Evolutionary conservation across 1,140 invertebrate genomes (phyloP), one percentile per base, ranked within the genome.

Genomic region (Drosophila tani): DNA sequence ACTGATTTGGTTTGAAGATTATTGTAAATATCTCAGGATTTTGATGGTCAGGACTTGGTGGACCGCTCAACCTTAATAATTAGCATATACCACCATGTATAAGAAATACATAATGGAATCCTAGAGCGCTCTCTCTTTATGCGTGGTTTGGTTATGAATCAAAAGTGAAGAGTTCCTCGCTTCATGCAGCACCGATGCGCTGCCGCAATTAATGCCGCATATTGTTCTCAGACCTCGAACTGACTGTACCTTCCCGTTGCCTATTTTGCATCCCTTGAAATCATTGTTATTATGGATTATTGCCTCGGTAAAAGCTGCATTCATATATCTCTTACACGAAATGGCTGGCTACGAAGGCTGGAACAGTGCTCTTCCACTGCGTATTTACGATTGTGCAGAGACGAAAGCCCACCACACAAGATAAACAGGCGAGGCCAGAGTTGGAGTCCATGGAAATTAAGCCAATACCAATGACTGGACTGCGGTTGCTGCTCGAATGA

Each of bases 231-330:
- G 49, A 41, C 21, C 46, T 35, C 57, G 57, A 35, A 5, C 17
- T 12, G 15, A 9, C 21, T 15, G 19, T 9, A 8, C 41, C 47
- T 51, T 27, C 24, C 14, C 14, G 19, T 8, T 51, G 38, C 15
- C 53, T 21, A 12, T 71, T 58, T 43, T 15, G 7, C 17, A 40
- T 21, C 11, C n/a, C 47, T 24, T 66, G 41, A 55, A 64, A 41
- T 69, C 83, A 86, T 86, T 86, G 82, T 86, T 86, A 82, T 87
- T 86, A 79, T 86, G 82, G 80, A 83, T 80, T 83, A 83, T 86
- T 83, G 76, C 59, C 49, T 60, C 64, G 47, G 41, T 45, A 56
- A 46, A 62, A 55, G 45, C 70, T 63, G 41, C 24, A 76, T 24
- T 55, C 69, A 71, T 51, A 46, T 78, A 60, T 60, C 67, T 60